Evolutionary conservation across 2,797 vertebrate species (phyloP).

Genomic region (Acanthiza pusilla): DNA sequence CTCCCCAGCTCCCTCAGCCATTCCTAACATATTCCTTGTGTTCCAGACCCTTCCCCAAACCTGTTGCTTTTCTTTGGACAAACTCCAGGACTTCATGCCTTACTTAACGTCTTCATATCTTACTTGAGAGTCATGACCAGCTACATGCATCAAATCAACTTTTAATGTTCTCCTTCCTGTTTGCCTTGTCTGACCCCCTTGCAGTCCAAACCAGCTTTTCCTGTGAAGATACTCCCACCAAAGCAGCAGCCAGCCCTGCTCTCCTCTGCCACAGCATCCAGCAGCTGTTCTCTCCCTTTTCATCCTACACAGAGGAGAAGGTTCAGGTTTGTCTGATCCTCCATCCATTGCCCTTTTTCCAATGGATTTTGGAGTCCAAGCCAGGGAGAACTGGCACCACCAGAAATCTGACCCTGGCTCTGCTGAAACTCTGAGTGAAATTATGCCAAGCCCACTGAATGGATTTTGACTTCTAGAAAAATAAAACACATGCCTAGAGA

Average conservation of each 20-base stretch:
- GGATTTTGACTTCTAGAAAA: background rate
- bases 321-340: background rate
- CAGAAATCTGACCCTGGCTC: background rate
- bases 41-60: background rate
- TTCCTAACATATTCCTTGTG: background rate
- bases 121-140: background rate
- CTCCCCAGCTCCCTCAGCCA: background rate
- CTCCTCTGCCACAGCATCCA: background rate
- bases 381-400: background rate
- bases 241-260: background rate
- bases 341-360: background rate
- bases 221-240: background rate
- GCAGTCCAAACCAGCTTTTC: background rate
- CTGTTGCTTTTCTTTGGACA: background rate
- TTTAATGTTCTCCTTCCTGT: background rate
- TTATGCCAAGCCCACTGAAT: background rate
- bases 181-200: background rate
- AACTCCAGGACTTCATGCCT: background rate
- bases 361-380: background rate
- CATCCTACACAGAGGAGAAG: background rate
- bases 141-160: rapidly evolving
- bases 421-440: background rate
- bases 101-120: background rate
- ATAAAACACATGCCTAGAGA: background rate
- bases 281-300: background rate